Evolutionary conservation across 1,140 invertebrate species (phyloP).

Genomic region (Colletes latitarsis): DNA sequence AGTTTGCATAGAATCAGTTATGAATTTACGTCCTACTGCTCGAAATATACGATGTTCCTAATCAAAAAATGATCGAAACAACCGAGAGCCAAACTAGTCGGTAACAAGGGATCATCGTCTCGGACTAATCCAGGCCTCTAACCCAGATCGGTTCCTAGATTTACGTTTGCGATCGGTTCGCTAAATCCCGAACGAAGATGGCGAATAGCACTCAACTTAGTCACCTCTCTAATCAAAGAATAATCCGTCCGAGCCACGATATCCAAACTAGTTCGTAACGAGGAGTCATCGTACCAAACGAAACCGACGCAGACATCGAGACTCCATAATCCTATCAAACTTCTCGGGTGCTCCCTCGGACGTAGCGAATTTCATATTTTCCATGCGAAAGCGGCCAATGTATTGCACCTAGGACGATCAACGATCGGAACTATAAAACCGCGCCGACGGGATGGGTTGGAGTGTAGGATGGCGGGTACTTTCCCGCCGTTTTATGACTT

Average conservation of each 20-base stretch:
- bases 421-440: conserved; percentile 50
- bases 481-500: conserved; percentile 61
- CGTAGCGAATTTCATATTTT: background rate
- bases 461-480: conserved; percentile 20
- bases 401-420: conserved; percentile 38
- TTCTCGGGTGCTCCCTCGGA: background rate
- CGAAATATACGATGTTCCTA: too few species aligned
- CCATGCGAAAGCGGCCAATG: background rate
- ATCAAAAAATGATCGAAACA: too few species aligned
- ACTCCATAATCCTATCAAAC: background rate
- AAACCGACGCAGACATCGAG: background rate
- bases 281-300: too few species aligned
- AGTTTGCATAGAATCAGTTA: too few species aligned
- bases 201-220: background rate
- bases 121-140: too few species aligned
- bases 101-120: background rate
- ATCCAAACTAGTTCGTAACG: background rate
- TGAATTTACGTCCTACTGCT: too few species aligned
- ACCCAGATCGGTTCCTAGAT: too few species aligned
- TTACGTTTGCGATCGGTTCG: too few species aligned
- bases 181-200: too few species aligned
- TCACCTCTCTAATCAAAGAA: background rate
- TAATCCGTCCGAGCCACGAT: background rate
- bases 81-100: background rate
- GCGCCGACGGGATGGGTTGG: background rate